These are phyloP conservation scores for Eurytoma adleriae DNA, from an alignment of 2,888 invertebrate species.

Conservation along the genomic window DNA sequence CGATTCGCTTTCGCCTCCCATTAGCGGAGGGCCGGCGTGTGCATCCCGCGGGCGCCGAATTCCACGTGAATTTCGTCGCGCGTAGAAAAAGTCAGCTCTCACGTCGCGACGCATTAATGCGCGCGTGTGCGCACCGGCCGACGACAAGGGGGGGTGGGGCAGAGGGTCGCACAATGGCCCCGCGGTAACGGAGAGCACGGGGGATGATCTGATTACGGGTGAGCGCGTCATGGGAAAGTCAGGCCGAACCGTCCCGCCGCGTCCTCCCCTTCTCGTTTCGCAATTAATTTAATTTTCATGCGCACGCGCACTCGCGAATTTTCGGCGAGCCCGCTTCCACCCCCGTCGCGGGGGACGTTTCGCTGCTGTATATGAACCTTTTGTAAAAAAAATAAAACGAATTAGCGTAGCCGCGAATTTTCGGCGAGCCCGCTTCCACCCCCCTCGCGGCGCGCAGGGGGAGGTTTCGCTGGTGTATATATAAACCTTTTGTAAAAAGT, in stretches of 20 bases:
- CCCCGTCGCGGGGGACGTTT: too few relatives aligned
- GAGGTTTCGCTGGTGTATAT: not conserved
- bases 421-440: not conserved
- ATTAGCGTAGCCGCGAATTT: conserved; percentile 59
- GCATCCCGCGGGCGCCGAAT: too few relatives aligned
- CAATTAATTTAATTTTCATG: conserved; percentile 70
- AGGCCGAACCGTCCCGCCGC: conserved; percentile 55
- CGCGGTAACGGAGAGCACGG: conserved; percentile 58
- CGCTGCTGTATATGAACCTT: too few relatives aligned
- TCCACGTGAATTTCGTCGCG: too few relatives aligned
- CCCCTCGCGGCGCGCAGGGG: not conserved
- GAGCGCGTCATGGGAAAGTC: conserved; percentile 75
- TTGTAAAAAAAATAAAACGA: too few relatives aligned
- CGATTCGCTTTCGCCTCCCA: too few relatives aligned
- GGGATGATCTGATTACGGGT: conserved; percentile 70
- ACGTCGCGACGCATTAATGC: conserved; percentile 10
- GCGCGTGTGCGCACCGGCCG: not conserved
- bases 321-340: too few relatives aligned
- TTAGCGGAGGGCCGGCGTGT: too few relatives aligned
- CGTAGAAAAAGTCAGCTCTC: too few relatives aligned
- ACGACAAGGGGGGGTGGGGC: not conserved
- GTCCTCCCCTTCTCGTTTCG: conserved; percentile 40
- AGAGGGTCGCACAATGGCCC: conserved; percentile 35
- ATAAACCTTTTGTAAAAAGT: too few relatives aligned
- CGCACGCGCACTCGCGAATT: conserved; percentile 57